Evolutionary conservation across 1,140 invertebrate species (phyloP), one percentile per base, ranked within the genome.

Genomic region (Bombyx mori): DNA sequence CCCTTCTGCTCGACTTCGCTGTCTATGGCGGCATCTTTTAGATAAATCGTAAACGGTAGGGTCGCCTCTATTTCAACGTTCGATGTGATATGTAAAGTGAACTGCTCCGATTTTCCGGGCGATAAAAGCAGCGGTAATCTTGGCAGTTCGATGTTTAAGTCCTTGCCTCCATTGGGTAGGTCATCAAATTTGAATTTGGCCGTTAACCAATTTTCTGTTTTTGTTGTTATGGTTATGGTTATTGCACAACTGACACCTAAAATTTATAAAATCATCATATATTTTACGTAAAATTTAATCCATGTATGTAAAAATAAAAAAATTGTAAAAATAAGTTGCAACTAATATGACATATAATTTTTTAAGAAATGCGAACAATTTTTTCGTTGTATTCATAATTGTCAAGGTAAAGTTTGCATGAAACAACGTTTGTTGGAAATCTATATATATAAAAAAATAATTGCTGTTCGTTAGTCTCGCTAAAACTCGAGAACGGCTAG

Each of bases 181-280:
- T 69, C 59, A 9, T 75, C 62, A 44, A 84, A 80, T 52, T 78
- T 57, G 10, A 87, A 67, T 65, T 71, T 77, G 3, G 79, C 79
- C 0, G 82, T 87, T 43, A 87, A 48, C 82, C 84, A 87, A 47
- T 69, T 87, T 42, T 85, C 76, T 8, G 73, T 60, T 9, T 77
- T 57, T 12, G 73, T 81, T 42, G 75, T 79, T 1, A 85, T 65
- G 48, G 69, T 68, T 7, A 83, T 69, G 7, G 65, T 68, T 5
- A 78, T 63, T 7, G 70, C 43, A 10, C 63, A 68, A 45, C 57
- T 76, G 18, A 75, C 73, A 52, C 83, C 83, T 87, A 54, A 61
- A 81, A 74, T 18, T 18, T 18, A 18, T 18, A 18, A 18, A 18
- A 18, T 18, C 12, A 18, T 18, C 12, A 18, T 18, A 18, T 18